phyloP scores from a whole-genome alignment of 2,797 vertebrate species.

The Decapterus maruadsi region DNA sequence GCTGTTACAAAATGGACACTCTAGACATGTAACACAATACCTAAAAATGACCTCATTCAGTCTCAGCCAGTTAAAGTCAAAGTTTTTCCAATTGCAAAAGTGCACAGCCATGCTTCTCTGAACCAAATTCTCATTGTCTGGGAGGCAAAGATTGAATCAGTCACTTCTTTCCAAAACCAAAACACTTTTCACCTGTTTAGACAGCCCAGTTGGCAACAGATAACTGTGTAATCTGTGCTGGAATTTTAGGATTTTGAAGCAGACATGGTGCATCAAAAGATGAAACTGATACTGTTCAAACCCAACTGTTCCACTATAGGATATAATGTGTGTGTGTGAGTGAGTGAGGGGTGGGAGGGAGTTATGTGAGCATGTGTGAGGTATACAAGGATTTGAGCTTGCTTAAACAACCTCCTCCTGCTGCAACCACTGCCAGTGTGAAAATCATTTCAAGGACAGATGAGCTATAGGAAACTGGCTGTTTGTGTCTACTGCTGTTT shows the following conservation, averaged over 20 bases:
- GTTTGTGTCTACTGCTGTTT: conserved; percentile 24
- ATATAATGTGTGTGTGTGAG: conserved; percentile 9
- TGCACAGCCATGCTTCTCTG: conserved; percentile 38
- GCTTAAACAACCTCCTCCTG: conserved; percentile 33
- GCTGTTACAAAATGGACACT: conserved; percentile 80
- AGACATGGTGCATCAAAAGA: conserved; percentile 61
- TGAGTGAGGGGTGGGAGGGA: neutral
- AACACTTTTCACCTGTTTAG: no score
- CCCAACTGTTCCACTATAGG: conserved; percentile 51
- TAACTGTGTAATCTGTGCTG: conserved; percentile 56
- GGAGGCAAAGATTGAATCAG: no score
- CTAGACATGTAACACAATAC: conserved; percentile 74
- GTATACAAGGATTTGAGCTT: conserved; percentile 31
- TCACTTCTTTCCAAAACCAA: no score
- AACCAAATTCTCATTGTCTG: no score
- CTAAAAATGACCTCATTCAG: conserved; percentile 74
- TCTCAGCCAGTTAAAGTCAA: conserved; percentile 69
- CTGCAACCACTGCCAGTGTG: conserved; percentile 25
- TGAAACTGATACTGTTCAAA: conserved; percentile 68
- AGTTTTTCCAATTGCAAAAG: conserved; percentile 69
- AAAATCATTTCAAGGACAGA: conserved; percentile 19
- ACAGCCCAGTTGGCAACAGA: conserved; percentile 53
- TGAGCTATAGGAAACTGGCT: conserved; percentile 5
- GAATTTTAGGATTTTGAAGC: conserved; percentile 60
- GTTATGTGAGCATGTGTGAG: conserved; percentile 33